Base-by-base conservation (phyloP, 1,140 invertebrate species). In the Argopecten irradians region DNA sequence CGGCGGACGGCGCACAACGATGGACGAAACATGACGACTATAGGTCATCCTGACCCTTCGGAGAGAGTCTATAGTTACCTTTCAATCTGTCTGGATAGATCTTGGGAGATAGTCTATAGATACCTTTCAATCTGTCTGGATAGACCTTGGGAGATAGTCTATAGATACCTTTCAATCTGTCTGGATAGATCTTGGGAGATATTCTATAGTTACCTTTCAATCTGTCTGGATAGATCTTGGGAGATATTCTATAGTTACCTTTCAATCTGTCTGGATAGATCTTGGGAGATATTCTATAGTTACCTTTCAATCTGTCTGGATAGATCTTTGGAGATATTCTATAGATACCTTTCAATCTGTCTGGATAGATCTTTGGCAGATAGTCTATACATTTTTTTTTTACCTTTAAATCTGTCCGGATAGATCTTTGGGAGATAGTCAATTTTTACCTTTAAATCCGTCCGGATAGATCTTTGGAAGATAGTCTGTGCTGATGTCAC, bases 401-500 rank as follows among this genome's bases (percentile, higher is more conserved):
- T 34, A 94, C 95, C 95, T 91, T 94, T 92, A 90, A 96, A 96
- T 85, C 96, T 96, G 71, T 96, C 95, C 32, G 96, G 96, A 92
- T 96, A 96, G 0, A 96, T 96, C 92, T 97, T 94, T 22, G 95
- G 95, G 35, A 97, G 95, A 93, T 97, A 97, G 88, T 97, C 97
- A 14, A 97, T 97, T 34, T 88, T 88, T 34, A 94, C 95, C 95
- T 91, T 94, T 92, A 90, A 96, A 96, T 85, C 96, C 96, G 82
- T 96, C 95, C 32, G 96, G 96, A 92, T 96, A 96, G 0, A 96
- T 96, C 92, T 97, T 94, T 22, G 95, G 95, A 36, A 97, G 95
- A 93, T 97, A 97, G 88, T 97, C 97, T 13, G 97, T 97, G 88
- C 95, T 97, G 35, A 97, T 96, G 90, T 97, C 95, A 11, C 97